Conservation (phyloP, 2,888 invertebrate genomes). For the Scaptomyza flava region DNA sequence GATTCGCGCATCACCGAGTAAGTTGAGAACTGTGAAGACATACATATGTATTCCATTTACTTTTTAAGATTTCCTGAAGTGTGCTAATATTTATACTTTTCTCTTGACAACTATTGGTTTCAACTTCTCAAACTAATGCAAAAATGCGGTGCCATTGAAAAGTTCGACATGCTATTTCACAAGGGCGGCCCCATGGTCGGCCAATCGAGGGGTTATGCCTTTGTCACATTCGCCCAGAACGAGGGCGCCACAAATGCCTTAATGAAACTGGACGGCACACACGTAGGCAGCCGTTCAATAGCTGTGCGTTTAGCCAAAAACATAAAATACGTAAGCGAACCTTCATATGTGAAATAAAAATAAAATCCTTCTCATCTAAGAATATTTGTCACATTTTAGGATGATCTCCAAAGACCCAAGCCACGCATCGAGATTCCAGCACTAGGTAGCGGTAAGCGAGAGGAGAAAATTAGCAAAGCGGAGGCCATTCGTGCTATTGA, state of each 20-base stretch:
- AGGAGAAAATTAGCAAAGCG: conserved; percentile 89
- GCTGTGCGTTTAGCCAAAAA: conserved; percentile 93
- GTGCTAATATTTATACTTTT: conserved; percentile 60
- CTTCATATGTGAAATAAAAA: background rate
- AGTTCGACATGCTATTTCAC: conserved; percentile 98
- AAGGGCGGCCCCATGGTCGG: conserved; percentile 95
- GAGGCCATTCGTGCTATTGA: conserved; percentile 95
- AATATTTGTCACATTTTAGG: conserved; percentile 85
- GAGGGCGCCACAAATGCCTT: conserved; percentile 90
- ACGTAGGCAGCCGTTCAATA: conserved; percentile 90
- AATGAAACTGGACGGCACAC: conserved; percentile 89
- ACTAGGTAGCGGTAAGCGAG: conserved; percentile 87
- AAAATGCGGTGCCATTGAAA: conserved; percentile 96
- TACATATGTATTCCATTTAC: too few relatives aligned
- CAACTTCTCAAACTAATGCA: conserved; percentile 98
- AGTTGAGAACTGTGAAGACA: conserved; percentile 85
- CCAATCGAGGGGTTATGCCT: conserved; percentile 96
- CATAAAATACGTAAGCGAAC: conserved; percentile 86
- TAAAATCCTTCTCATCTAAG: background rate
- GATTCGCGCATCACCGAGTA: conserved; percentile 97
- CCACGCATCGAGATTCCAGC: conserved; percentile 91
- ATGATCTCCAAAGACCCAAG: conserved; percentile 90
- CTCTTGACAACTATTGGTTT: conserved; percentile 89
- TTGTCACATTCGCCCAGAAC: conserved; percentile 90
- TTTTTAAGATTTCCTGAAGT: background rate